Percentiles rank a stretch among this genome's conserved stretches.
phyloP scores from a whole-genome alignment of 2,797 vertebrate genomes.

The Cryptoblepharus egeriae region DNA sequence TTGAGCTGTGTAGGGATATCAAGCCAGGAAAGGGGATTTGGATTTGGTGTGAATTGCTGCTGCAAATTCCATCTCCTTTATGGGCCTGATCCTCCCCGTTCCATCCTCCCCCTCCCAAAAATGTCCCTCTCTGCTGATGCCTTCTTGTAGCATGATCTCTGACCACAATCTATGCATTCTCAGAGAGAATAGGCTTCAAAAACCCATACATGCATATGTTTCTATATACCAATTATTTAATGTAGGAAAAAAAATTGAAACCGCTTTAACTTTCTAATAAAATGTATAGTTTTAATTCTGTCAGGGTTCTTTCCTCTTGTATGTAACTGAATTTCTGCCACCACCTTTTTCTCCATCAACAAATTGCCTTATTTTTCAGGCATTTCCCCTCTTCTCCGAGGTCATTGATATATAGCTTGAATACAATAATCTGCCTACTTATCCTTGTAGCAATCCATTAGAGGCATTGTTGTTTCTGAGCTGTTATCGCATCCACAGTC shows the following conservation, averaged over 20 bases:
- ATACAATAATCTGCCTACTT: constrained; percentile 44
- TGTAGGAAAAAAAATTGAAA: neutral
- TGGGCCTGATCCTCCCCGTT: too few relatives aligned
- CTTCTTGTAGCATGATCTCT: too few relatives aligned
- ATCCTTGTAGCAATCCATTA: constrained; percentile 37
- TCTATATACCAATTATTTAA: neutral
- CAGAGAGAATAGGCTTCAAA: neutral
- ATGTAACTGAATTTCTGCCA: constrained; percentile 24
- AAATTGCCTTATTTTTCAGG: constrained; percentile 33
- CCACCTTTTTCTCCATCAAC: constrained; percentile 13
- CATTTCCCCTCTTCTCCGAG: constrained; percentile 13
- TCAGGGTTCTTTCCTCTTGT: constrained; percentile 24
- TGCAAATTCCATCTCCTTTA: too few relatives aligned
- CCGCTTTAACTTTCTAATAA: neutral
- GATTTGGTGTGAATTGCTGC: too few relatives aligned
- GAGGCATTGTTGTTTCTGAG: constrained; percentile 40
- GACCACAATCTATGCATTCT: neutral
- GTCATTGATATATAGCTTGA: constrained; percentile 39
- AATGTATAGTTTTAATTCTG: neutral
- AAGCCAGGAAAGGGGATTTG: too few relatives aligned
- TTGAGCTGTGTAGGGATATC: too few relatives aligned
- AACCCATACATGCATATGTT: neutral
- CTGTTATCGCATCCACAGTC: constrained; percentile 32
- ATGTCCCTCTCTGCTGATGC: too few relatives aligned
- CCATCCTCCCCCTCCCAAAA: too few relatives aligned